These are phyloP conservation scores for Macrotis lagotis DNA, from an alignment of 2,113 vertebrate species.

Conservation along the genomic window DNA sequence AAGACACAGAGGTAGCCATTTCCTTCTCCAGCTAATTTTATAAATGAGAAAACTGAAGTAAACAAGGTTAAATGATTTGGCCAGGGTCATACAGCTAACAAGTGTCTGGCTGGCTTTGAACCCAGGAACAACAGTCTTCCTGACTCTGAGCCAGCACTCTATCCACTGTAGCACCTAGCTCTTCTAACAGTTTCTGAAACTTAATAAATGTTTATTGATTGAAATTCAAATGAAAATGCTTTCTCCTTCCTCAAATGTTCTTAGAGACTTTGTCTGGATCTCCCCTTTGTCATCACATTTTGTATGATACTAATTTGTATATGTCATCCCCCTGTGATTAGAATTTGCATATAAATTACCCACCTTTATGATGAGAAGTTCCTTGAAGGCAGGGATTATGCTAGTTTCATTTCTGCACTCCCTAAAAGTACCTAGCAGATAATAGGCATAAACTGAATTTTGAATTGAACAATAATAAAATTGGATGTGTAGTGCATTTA, in stretches of 20 bases:
- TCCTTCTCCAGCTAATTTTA: background rate
- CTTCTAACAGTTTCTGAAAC: background rate
- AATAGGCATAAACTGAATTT: background rate
- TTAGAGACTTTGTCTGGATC: background rate
- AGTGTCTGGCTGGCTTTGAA: background rate
- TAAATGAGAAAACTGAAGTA: background rate
- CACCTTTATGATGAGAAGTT: no score
- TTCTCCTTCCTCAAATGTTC: background rate
- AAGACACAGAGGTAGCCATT: background rate
- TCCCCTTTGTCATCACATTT: background rate
- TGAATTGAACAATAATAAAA: background rate
- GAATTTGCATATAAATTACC: no score
- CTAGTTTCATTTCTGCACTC: background rate
- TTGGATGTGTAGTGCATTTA: background rate
- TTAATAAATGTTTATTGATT: background rate
- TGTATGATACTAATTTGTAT: background rate
- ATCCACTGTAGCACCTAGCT: background rate
- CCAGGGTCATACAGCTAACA: background rate
- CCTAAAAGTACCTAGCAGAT: background rate
- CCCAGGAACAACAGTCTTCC: background rate
- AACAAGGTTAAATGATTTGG: background rate
- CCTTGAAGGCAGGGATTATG: background rate
- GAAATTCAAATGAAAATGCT: background rate
- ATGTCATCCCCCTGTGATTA: background rate
- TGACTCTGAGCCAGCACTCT: background rate